Evolutionary conservation across 2,888 invertebrate genomes (phyloP).

Genomic region (Mythimna lalbum): DNA sequence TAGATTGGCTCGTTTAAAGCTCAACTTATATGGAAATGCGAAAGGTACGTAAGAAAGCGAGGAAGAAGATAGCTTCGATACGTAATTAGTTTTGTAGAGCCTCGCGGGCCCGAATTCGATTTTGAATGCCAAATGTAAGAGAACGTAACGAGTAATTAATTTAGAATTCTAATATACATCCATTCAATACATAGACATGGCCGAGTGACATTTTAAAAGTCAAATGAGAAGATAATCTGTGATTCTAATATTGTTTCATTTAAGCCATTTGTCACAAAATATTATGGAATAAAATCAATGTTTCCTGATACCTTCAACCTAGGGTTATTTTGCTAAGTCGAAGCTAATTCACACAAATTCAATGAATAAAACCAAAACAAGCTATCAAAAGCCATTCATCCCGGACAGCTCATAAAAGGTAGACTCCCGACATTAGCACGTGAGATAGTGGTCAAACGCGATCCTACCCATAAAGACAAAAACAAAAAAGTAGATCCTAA

Average conservation of each 20-base stretch:
- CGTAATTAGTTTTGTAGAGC: conserved; percentile 89
- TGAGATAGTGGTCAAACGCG: too few relatives aligned
- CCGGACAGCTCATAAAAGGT: conserved; percentile 35
- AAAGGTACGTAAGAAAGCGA: conserved; percentile 90
- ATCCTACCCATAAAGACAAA: too few relatives aligned
- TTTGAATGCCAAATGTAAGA: conserved; percentile 79
- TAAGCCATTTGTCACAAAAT: conserved; percentile 57
- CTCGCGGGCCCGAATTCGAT: conserved; percentile 83
- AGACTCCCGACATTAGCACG: conserved; percentile 61
- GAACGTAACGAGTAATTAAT: conserved; percentile 81
- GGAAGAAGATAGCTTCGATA: conserved; percentile 89
- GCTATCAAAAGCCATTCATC: conserved; percentile 3
- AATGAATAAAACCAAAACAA: not conserved
- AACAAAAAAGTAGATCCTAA: too few relatives aligned
- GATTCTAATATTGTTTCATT: conserved; percentile 68
- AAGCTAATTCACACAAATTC: not conserved
- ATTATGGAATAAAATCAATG: conserved; percentile 32
- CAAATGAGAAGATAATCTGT: conserved; percentile 70
- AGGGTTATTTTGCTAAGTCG: too few relatives aligned
- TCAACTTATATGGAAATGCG: conserved; percentile 91
- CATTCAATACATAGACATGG: conserved; percentile 71
- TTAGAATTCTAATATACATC: conserved; percentile 81
- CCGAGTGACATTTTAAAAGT: conserved; percentile 72
- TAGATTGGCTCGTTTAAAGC: conserved; percentile 91
- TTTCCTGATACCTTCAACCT: too few relatives aligned